Conservation (phyloP, 2,888 invertebrate species). For the Leucophora obtusa region DNA sequence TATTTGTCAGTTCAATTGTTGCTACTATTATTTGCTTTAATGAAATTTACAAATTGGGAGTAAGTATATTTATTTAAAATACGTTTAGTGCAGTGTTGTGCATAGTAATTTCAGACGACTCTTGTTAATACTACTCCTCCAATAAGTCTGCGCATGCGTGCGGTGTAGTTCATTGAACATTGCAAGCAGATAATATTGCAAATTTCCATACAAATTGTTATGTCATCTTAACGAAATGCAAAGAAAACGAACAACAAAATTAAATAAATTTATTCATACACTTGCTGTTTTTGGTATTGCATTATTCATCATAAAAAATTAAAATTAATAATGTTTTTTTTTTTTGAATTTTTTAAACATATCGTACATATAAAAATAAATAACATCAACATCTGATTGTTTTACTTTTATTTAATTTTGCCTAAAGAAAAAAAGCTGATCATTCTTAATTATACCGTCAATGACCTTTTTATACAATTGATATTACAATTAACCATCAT, state of each 20-base stretch:
- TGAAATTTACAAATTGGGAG: neutral
- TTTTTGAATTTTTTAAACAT: no score
- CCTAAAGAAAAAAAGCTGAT: slow-evolving; percentile 12
- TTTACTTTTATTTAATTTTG: neutral
- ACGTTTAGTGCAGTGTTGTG: slow-evolving; percentile 1
- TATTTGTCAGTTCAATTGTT: neutral
- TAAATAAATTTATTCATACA: slow-evolving; percentile 15
- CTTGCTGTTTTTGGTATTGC: slow-evolving; percentile 27
- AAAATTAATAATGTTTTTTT: neutral
- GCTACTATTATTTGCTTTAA: neutral
- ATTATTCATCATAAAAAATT: slow-evolving; percentile 35
- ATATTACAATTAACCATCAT: slow-evolving; percentile 7
- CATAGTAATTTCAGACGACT: slow-evolving; percentile 3
- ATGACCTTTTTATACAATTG: slow-evolving; percentile 55
- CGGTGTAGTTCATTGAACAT: slow-evolving; percentile 56
- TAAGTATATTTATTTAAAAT: neutral
- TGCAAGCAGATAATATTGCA: slow-evolving; percentile 47
- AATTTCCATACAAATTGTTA: slow-evolving; percentile 58
- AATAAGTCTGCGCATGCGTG: slow-evolving; percentile 42
- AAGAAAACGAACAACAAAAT: slow-evolving; percentile 22
- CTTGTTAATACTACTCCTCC: neutral
- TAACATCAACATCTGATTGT: slow-evolving; percentile 7
- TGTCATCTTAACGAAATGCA: slow-evolving; percentile 39
- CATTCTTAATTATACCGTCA: slow-evolving; percentile 43
- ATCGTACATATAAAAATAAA: neutral